Base-by-base conservation (phyloP, 2,888 invertebrate species). In the Polyommatus iphigenia region DNA sequence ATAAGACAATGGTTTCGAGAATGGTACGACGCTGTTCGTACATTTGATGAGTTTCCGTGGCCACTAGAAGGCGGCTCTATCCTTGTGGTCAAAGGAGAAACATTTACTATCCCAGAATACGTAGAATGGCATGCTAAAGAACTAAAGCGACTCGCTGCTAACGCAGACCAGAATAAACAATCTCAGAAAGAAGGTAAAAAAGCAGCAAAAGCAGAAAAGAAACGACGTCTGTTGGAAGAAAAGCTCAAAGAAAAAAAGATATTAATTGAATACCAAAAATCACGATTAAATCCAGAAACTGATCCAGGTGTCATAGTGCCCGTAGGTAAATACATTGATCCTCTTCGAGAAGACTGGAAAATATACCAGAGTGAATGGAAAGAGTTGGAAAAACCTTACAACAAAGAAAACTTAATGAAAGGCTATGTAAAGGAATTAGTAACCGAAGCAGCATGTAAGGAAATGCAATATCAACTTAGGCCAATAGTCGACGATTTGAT, bases 41-140 rank as follows among this genome's bases (percentile, higher is more conserved):
- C 93, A 76, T 97, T 97, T 85, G 97, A 97, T 80, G 96, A 96
- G 81, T 96, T 95, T 86, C 97, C 98, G 76, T 95, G 95, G 80
- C 95, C 95, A 57, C 95, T 96, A 57, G 95, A 96, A 86, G 97
- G 97, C 7, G 98, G 97, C 3, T 95, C 95, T 18, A 89, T 95
- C 77, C 84, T 96, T 75, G 91, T 96, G 15, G 94, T 95, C 0
- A 90, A 90, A 79, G 95, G 96, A 13, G 93, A 96, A 85, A 95
- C 95, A 0, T 90, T 95, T 83, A 95, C 95, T 0, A 95, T 95
- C 2, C 91, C 95, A 81, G 95, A 96, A 85, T 96, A 94, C 83
- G 79, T 95, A 24, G 90, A 91, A 24, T 94, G 91, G 90, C 85
- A 80, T 78, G 84, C 82, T 7, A 85, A 80, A 20, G 90, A 91